These are phyloP conservation scores for Toxotes jaculatrix DNA, from an alignment of 2,113 vertebrate genomes.

Conservation along the genomic window DNA sequence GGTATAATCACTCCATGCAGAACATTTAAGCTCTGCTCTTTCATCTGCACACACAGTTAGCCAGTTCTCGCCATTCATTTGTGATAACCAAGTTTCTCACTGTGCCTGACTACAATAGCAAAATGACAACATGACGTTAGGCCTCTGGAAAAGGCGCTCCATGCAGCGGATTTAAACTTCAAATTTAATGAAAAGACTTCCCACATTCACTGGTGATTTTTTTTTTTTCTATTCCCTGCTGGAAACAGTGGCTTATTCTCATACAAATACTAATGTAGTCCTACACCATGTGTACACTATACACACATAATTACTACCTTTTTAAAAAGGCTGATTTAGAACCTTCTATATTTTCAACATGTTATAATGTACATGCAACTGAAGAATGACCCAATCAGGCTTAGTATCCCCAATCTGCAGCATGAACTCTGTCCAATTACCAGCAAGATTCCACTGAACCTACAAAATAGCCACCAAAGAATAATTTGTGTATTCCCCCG, in stretches of 20 bases:
- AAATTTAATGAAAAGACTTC: conserved; percentile 70
- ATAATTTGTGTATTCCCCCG: conserved; percentile 35
- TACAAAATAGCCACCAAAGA: conserved; percentile 31
- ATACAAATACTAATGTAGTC: conserved; percentile 31
- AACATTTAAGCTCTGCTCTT: conserved; percentile 72
- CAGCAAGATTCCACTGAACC: conserved; percentile 10
- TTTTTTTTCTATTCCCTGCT: conserved; percentile 56
- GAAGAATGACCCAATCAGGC: conserved; percentile 39
- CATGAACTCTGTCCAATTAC: conserved; percentile 31
- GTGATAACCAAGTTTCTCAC: conserved; percentile 68
- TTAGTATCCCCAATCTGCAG: conserved; percentile 32
- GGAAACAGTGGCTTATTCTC: conserved; percentile 57
- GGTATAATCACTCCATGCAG: conserved; percentile 73
- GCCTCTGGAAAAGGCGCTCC: conserved; percentile 52
- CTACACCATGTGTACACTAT: conserved; percentile 2
- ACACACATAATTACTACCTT: conserved; percentile 31
- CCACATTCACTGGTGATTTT: conserved; percentile 54
- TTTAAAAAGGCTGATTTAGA: conserved; percentile 31
- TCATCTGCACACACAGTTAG: conserved; percentile 75
- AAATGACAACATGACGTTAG: conserved; percentile 70
- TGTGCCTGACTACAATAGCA: conserved; percentile 67
- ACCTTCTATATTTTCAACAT: conserved; percentile 13
- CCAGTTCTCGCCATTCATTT: conserved; percentile 69
- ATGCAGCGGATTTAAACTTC: conserved; percentile 73
- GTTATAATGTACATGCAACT: conserved; percentile 25